phyloP scores from a whole-genome alignment of 2,113 vertebrate genomes.

The Clarias gariepinus region DNA sequence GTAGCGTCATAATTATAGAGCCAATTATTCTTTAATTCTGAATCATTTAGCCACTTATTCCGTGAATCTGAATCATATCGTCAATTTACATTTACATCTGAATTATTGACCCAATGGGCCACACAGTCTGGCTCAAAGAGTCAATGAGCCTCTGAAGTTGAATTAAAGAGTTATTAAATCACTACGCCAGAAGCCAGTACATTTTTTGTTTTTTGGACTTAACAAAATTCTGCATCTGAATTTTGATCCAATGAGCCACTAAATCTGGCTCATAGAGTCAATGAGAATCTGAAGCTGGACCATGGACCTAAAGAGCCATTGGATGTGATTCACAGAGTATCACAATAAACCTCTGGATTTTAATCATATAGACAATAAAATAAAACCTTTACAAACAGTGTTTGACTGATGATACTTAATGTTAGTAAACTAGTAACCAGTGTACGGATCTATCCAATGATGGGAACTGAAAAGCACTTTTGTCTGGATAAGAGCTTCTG shows the following conservation, averaged over 20 bases:
- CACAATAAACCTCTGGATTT: neutral
- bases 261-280: neutral
- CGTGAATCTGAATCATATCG: neutral
- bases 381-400: no score
- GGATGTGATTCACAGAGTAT: neutral
- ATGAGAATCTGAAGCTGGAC: neutral
- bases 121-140: neutral
- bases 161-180: neutral
- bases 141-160: neutral
- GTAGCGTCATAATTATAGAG: neutral
- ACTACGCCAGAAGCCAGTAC: neutral
- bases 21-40: neutral
- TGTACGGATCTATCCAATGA: no score
- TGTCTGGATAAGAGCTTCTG: no score
- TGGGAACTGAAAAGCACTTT: no score
- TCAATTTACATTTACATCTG: neutral
- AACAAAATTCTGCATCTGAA: neutral
- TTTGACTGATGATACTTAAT: no score
- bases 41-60: neutral
- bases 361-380: no score
- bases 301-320: neutral
- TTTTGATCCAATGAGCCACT: neutral
- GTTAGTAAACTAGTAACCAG: no score
- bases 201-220: no score
- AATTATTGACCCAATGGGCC: neutral